Base-by-base conservation (phyloP, 2,888 invertebrate genomes). In the Zygogramma bicolorata region DNA sequence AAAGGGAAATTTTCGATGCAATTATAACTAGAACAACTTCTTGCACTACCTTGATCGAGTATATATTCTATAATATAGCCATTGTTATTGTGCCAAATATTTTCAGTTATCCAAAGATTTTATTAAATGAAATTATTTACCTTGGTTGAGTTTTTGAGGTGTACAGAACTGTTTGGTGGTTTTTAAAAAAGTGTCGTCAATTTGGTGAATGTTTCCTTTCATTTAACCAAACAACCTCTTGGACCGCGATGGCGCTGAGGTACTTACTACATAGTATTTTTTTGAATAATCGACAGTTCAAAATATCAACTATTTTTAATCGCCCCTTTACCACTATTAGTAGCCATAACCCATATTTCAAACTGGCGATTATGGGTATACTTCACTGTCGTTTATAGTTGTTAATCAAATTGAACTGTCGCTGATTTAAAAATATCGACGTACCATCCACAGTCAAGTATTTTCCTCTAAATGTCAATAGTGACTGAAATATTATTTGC, bases 51-150 rank as follows among this genome's bases (percentile, higher is more conserved):
- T 76, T 75, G 70, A 75, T 68, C 38, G 49, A 80, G 77, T 79
- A 77, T 77, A 77, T 77, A 77, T 42, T 60, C 40, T 62, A 22
- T 65, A 69, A 62, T 60, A 70, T 69, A 68, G 61, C 70, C 68
- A 73, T 75, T 73, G 75, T 73, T 66, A 75, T 74, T 71, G 78
- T 82, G 81, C 81, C 81, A 82, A 81, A 80, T 77, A 70, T 73
- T 73, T 65, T 65, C 70, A 70, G 74, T 75, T 75, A 73, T 76
- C 80, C 82, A 81, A 82, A 82, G 81, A 82, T 79, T 83, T 81
- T 79, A 77, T 75, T 66, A 60, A 76, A 73, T 63, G 42, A 25
- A 70, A 42, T 68, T 67, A 58, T 46, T 46, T 15, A 62, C 22
- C 61, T 62, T 57, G 58, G 49, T 40, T 25, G 22, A 61, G 2